phyloP scores from a whole-genome alignment of 2,113 vertebrate genomes.

The Gnathonemus longibarbis region DNA sequence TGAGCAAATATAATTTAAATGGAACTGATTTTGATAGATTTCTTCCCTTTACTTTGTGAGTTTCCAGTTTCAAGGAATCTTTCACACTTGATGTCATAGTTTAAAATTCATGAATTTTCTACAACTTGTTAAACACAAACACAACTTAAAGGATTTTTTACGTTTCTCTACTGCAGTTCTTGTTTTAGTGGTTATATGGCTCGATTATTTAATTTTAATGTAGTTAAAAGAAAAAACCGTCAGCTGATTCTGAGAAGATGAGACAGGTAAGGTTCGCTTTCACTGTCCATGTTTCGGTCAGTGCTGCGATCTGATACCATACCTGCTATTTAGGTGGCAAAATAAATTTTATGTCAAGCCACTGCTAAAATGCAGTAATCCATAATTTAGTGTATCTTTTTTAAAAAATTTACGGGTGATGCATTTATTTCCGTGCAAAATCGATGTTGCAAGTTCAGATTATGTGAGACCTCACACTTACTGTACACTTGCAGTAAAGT shows the following conservation, averaged over 20 bases:
- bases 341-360: neutral
- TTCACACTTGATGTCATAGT: constrained; percentile 7
- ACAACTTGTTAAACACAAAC: neutral
- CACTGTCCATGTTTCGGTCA: neutral
- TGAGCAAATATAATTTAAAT: neutral
- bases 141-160: neutral
- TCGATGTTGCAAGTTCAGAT: neutral
- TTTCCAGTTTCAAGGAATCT: constrained; percentile 28
- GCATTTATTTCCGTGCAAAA: neutral
- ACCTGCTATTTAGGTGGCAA: neutral
- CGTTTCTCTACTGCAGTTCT: neutral
- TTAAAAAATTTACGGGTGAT: neutral
- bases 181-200: neutral
- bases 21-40: constrained; percentile 27
- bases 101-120: neutral
- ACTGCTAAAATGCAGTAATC: neutral
- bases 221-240: neutral
- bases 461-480: neutral
- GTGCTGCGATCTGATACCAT: neutral
- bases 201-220: neutral
- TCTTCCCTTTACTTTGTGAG: constrained; percentile 11
- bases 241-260: neutral
- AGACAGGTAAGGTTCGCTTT: neutral
- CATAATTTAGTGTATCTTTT: neutral
- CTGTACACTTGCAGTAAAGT: neutral